A percentile compares a stretch with the other conserved stretches of the same genome.
phyloP scores from a whole-genome alignment of 2,888 invertebrate species.

The Macropis europaea region DNA sequence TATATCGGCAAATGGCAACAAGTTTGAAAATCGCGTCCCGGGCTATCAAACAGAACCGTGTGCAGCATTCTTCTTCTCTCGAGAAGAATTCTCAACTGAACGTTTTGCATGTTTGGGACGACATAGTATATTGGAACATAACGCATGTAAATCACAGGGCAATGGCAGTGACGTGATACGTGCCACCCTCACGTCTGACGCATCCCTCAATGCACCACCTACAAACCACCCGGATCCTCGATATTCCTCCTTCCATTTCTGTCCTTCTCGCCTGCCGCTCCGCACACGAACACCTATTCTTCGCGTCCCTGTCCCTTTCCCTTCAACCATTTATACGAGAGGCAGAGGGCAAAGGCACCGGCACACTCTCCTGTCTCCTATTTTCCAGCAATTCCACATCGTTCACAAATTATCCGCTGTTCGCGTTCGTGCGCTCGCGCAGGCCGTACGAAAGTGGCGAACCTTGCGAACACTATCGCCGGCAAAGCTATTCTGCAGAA shows the following conservation, averaged over 20 bases:
- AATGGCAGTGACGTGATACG: slow-evolving; percentile 65
- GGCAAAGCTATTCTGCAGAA: slow-evolving; percentile 20
- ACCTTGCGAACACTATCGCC: slow-evolving; percentile 17
- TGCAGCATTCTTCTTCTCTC: background rate
- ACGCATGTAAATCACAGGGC: slow-evolving; percentile 66
- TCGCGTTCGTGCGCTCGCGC: slow-evolving; percentile 36
- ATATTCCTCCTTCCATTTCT: slow-evolving; percentile 15
- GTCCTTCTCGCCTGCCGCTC: slow-evolving; percentile 1
- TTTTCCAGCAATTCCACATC: slow-evolving; percentile 62
- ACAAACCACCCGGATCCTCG: slow-evolving; percentile 28
- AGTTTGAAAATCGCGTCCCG: background rate
- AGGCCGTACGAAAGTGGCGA: slow-evolving; percentile 44
- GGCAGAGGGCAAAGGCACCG: slow-evolving; percentile 22
- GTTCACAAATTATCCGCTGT: slow-evolving; percentile 63
- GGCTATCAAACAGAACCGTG: background rate
- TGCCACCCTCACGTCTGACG: slow-evolving; percentile 48
- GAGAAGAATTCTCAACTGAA: slow-evolving; percentile 2
- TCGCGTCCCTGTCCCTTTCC: background rate
- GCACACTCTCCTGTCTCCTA: slow-evolving; percentile 57
- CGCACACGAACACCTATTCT: background rate
- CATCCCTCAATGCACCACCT: slow-evolving; percentile 53
- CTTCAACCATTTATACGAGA: slow-evolving; percentile 14
- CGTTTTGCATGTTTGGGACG: slow-evolving; percentile 34
- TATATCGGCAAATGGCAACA: background rate
- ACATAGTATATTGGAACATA: slow-evolving; percentile 55